Conservation (phyloP, 2,113 vertebrate genomes). For the Otolemur garnettii region DNA sequence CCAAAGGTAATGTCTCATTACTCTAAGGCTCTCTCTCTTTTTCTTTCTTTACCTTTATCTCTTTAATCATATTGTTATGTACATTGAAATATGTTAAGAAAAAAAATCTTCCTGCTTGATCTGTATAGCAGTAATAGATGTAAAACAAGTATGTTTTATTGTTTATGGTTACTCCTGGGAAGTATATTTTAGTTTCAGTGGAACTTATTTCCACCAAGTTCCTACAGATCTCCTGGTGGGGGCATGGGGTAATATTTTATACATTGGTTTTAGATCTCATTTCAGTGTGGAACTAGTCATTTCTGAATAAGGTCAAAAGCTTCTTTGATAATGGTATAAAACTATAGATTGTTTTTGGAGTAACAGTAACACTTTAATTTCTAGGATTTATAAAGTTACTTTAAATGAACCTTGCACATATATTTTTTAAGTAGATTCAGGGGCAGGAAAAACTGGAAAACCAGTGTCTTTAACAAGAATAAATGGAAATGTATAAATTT, state of each 20-base stretch:
- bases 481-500: constrained; percentile 34
- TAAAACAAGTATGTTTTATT: constrained; percentile 69
- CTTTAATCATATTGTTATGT: constrained; percentile 88
- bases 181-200: constrained; percentile 54
- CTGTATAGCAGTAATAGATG: constrained; percentile 60
- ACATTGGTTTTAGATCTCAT: constrained; percentile 29
- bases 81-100: constrained; percentile 84
- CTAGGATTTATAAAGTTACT: constrained; percentile 14
- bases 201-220: constrained; percentile 46
- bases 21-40: constrained; percentile 97
- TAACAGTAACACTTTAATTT: constrained; percentile 37
- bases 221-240: background rate
- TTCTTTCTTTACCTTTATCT: constrained; percentile 85
- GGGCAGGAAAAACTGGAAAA: background rate
- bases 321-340: constrained; percentile 29
- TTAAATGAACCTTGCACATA: constrained; percentile 34
- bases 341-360: background rate
- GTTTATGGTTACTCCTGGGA: constrained; percentile 39
- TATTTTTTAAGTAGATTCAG: constrained; percentile 32
- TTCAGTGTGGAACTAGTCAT: constrained; percentile 53
- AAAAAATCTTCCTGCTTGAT: constrained; percentile 72
- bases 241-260: background rate
- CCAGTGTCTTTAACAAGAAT: constrained; percentile 25
- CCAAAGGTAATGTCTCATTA: constrained; percentile 99
- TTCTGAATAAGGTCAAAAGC: constrained; percentile 18